Evolutionary conservation across 2,888 invertebrate genomes (phyloP), one percentile per base, ranked within the genome.

Genomic region (Eupithecia tripunctaria): DNA sequence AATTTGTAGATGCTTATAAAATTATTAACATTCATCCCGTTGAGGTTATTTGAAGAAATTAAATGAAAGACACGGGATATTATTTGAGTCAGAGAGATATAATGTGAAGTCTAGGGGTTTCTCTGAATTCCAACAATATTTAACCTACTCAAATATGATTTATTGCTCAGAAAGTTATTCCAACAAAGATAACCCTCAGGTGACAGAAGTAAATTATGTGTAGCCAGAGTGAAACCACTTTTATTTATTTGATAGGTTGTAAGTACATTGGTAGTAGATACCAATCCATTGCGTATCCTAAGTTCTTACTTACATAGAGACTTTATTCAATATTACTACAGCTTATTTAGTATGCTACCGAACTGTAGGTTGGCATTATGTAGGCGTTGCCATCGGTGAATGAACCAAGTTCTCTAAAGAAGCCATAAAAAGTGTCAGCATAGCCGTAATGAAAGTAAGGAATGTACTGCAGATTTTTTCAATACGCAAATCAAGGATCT

Each of bases 391-490:
- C 77, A 77, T 77, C 80, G 82, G 81, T 82, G 80, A 84, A 80
- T 78, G 82, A 82, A 83, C 82, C 68, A 69, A 77, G 78, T 76
- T 71, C 67, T 73, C 56, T 68, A 74, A 70, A 78, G 84, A 85
- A 85, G 82, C 84, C 85, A n/a, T 82, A 73, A 2, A 65, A 29
- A 21, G 12, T 32, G 78, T 67, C 70, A 79, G 41, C 18, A n/a
- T n/a, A 32, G 10, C 62, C n/a, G 12, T 36, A 32, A 32, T 36
- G 62, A n/a, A 63, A 60, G 29, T 29, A 14, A 56, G 25, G 5
- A 66, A 73, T 41, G 62, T 76, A 72, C 73, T 64, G 72, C 32
- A 68, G 60, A 73, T 72, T 69, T 68, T 47, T 29, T 14, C n/a
- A n/a, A 67, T 56, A 38, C 25, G 43, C 43, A 64, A 67, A 47